These are phyloP conservation scores for Epirrhoe alternata DNA, from an alignment of 2,888 invertebrate genomes.

Conservation along the genomic window DNA sequence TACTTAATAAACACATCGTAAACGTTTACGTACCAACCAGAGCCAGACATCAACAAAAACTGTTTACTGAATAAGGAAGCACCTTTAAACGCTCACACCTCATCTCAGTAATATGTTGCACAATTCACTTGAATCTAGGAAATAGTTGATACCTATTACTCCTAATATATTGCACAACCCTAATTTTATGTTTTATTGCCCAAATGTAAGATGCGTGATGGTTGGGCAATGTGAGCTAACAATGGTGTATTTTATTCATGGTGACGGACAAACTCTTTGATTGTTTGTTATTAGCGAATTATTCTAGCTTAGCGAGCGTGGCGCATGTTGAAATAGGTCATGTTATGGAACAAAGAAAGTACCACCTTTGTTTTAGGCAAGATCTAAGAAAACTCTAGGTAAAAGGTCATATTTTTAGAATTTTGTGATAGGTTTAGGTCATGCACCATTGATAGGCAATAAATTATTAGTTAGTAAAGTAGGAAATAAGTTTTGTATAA, in stretches of 20 bases:
- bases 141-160: not conserved
- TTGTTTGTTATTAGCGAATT: conserved; percentile 22
- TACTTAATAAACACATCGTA: too few relatives aligned
- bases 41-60: not conserved
- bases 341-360: too few relatives aligned
- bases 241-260: conserved; percentile 26
- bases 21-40: not conserved
- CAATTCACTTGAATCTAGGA: conserved; percentile 9
- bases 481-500: too few relatives aligned
- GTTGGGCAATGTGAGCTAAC: conserved; percentile 19
- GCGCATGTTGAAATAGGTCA: conserved; percentile 6
- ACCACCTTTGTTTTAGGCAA: too few relatives aligned
- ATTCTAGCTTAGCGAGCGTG: conserved; percentile 8
- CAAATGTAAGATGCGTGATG: conserved; percentile 18
- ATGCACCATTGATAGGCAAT: too few relatives aligned
- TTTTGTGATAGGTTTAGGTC: too few relatives aligned
- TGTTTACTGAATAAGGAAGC: not conserved
- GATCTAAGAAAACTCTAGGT: too few relatives aligned
- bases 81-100: not conserved
- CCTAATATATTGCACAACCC: conserved; percentile 21
- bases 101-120: not conserved
- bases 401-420: too few relatives aligned
- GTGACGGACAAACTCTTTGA: conserved; percentile 17
- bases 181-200: conserved; percentile 15
- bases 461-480: too few relatives aligned